Conservation (phyloP, 2,113 vertebrate species). For the Acanthisitta chloris region DNA sequence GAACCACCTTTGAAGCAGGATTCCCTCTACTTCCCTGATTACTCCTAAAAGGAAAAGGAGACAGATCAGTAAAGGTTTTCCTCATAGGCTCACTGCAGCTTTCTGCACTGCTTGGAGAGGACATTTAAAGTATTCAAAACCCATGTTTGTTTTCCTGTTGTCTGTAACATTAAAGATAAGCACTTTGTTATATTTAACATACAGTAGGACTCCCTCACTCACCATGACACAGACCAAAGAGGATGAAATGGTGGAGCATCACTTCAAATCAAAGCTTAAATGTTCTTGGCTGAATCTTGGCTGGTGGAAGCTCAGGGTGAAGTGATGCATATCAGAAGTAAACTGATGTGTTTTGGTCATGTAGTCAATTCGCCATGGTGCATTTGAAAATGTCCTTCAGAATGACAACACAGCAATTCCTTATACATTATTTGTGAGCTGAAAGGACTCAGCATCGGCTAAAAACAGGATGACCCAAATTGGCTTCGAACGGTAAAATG, state of each 20-base stretch:
- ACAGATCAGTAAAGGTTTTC: neutral
- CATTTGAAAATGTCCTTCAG: constrained; percentile 19
- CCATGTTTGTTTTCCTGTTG: too few species aligned
- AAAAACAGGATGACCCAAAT: neutral
- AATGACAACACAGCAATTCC: neutral
- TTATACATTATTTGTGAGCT: constrained; percentile 11
- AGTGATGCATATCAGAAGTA: neutral
- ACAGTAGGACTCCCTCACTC: neutral
- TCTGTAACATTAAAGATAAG: neutral
- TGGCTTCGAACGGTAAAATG: neutral
- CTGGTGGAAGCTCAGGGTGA: neutral
- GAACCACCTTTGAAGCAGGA: neutral
- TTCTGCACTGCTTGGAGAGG: neutral
- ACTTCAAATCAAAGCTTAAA: neutral
- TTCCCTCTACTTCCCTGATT: neutral
- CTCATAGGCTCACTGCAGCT: neutral
- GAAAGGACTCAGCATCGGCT: neutral
- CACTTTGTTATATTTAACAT: neutral
- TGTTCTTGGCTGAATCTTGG: neutral
- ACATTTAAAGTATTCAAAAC: neutral
- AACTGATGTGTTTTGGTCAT: constrained; percentile 13
- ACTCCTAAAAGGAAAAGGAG: neutral
- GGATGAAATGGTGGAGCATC: neutral
- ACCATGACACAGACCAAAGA: neutral
- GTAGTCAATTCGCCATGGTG: neutral